Percentiles rank a stretch among this genome's conserved stretches.
phyloP scores from a whole-genome alignment of 1,140 invertebrate genomes.

The Ips typographus region DNA sequence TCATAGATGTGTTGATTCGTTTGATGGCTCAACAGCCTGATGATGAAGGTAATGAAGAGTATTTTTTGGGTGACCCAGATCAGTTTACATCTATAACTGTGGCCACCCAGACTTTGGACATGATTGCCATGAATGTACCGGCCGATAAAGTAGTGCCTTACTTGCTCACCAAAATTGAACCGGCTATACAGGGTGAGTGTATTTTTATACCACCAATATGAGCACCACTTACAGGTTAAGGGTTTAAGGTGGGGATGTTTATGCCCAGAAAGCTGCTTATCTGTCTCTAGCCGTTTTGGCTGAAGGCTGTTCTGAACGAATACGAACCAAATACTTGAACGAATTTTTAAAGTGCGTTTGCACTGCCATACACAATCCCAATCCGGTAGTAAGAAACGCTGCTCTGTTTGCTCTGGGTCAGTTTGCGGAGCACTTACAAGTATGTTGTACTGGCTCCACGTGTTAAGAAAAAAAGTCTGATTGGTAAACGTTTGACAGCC shows the following conservation, averaged over 20 bases:
- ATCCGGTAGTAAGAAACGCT: conserved; percentile 67
- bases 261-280: conserved; percentile 69
- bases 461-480: conserved; percentile 5
- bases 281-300: conserved; percentile 73
- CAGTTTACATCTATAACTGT: conserved; percentile 63
- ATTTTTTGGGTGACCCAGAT: conserved; percentile 61
- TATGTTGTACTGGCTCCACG: conserved; percentile 50
- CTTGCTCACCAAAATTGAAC: conserved; percentile 63
- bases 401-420: conserved; percentile 81
- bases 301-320: conserved; percentile 79
- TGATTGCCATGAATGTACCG: conserved; percentile 74
- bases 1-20: conserved; percentile 67
- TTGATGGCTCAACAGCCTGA: conserved; percentile 64
- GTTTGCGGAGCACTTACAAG: conserved; percentile 80
- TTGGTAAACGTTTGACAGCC: conserved; percentile 61
- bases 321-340: conserved; percentile 71
- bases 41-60: conserved; percentile 64
- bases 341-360: conserved; percentile 70
- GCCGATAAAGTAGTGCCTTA: conserved; percentile 75
- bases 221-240: neutral
- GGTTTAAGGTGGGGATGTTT: conserved; percentile 54
- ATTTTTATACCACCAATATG: neutral
- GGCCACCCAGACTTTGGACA: conserved; percentile 73
- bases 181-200: conserved; percentile 55
- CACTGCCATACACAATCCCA: conserved; percentile 66